Percentiles rank a stretch among this genome's conserved stretches.
Conservation (phyloP, 2,113 vertebrate genomes). For the Chaetorhynchus papuensis region DNA sequence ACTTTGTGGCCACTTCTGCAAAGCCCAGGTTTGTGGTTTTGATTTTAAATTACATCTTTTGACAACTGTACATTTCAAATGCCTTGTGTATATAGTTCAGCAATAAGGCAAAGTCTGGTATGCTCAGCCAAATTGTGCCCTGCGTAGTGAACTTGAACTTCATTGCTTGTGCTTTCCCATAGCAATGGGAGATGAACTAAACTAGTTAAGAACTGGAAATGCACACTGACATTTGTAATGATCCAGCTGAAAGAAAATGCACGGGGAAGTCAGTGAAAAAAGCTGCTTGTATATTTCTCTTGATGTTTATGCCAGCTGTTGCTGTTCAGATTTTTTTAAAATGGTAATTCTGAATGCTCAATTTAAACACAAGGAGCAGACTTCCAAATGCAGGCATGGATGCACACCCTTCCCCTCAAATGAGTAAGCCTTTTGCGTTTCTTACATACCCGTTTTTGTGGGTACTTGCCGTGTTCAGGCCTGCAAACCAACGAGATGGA, state of each 20-base stretch:
- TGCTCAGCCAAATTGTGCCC: neutral
- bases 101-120: slow-evolving; percentile 2
- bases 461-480: neutral
- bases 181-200: neutral
- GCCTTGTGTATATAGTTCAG: slow-evolving; percentile 41
- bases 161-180: neutral
- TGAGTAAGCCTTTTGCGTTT: neutral
- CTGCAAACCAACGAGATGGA: neutral
- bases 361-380: neutral
- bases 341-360: neutral
- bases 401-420: neutral
- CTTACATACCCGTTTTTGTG: neutral
- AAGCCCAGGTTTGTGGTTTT: neutral
- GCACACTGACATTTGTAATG: neutral
- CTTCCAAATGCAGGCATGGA: neutral
- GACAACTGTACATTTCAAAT: slow-evolving; percentile 38
- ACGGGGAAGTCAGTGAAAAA: neutral
- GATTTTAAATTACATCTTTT: slow-evolving; percentile 11
- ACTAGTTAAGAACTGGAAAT: slow-evolving; percentile 18
- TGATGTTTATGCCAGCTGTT: neutral
- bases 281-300: neutral
- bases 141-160: neutral
- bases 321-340: neutral
- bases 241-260: neutral
- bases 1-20: neutral